Conservation (phyloP, 2,797 vertebrate genomes). For the Brachymystax lenok region DNA sequence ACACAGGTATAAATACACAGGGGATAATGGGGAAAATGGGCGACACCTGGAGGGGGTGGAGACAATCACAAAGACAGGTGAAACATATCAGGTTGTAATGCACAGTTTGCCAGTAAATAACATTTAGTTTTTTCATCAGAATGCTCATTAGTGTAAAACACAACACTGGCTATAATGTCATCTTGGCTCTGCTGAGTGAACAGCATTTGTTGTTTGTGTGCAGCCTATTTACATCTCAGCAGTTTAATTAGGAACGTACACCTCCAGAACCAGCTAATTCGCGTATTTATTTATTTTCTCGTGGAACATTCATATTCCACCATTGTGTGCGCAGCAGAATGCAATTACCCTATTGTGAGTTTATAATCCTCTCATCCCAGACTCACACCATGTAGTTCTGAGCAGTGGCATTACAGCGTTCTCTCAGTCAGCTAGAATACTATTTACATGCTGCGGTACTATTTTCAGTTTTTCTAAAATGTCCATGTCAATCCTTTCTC, state of each 20-base stretch:
- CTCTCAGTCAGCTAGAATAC: not conserved
- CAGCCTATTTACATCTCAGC: constrained; percentile 58
- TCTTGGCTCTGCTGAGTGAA: constrained; percentile 56
- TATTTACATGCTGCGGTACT: not conserved
- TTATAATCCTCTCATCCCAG: constrained; percentile 38
- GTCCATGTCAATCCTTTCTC: not conserved
- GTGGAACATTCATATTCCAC: constrained; percentile 40
- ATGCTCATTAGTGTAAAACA: constrained; percentile 54
- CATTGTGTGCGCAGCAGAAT: constrained; percentile 35
- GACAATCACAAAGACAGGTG: no score
- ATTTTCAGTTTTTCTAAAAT: not conserved
- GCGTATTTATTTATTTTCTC: constrained; percentile 48
- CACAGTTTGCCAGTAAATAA: not conserved
- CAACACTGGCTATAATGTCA: constrained; percentile 33
- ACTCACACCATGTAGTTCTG: constrained; percentile 16
- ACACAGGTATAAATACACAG: no score
- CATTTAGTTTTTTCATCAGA: constrained; percentile 20
- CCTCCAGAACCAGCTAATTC: constrained; percentile 48
- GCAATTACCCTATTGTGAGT: constrained; percentile 21
- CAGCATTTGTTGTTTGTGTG: constrained; percentile 63
- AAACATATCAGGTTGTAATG: no score
- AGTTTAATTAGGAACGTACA: constrained; percentile 61
- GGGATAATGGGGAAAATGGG: no score
- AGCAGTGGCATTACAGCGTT: not conserved
- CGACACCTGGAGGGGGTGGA: no score